These are phyloP conservation scores for Microplitis manilae DNA, from an alignment of 2,888 invertebrate species.

Conservation along the genomic window DNA sequence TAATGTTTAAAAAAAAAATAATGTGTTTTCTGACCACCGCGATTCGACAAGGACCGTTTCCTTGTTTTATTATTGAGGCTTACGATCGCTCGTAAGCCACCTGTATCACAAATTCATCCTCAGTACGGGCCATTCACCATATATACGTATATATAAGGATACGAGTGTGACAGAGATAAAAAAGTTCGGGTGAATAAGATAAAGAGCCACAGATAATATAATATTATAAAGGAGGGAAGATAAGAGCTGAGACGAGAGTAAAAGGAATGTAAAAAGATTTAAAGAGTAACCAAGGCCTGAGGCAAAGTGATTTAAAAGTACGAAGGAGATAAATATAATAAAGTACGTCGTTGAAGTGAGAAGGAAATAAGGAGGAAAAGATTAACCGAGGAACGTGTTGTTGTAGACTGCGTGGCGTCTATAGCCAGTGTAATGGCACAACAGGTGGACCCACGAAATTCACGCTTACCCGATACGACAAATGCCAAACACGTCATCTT, in stretches of 20 bases:
- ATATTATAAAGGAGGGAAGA: too few species aligned
- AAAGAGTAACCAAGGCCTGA: background rate
- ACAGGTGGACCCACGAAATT: background rate
- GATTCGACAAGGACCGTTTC: conserved; percentile 10
- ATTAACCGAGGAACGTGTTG: background rate
- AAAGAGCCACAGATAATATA: too few species aligned
- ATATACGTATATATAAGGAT: too few species aligned
- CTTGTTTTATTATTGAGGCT: background rate
- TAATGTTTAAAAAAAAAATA: too few species aligned
- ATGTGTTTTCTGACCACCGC: background rate
- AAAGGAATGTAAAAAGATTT: background rate
- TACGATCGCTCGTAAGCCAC: conserved; percentile 12
- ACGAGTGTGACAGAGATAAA: too few species aligned
- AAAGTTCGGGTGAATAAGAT: too few species aligned
- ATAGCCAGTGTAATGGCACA: background rate
- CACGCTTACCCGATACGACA: background rate
- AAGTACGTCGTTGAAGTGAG: background rate
- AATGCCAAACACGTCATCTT: too few species aligned
- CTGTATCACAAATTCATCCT: background rate
- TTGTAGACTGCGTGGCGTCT: background rate
- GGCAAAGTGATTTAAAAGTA: background rate
- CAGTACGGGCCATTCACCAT: too few species aligned
- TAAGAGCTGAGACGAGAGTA: background rate
- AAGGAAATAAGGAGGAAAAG: background rate
- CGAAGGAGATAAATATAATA: background rate